Evolutionary conservation across 2,797 vertebrate genomes (phyloP).

Genomic region (Lepus oiostolus): DNA sequence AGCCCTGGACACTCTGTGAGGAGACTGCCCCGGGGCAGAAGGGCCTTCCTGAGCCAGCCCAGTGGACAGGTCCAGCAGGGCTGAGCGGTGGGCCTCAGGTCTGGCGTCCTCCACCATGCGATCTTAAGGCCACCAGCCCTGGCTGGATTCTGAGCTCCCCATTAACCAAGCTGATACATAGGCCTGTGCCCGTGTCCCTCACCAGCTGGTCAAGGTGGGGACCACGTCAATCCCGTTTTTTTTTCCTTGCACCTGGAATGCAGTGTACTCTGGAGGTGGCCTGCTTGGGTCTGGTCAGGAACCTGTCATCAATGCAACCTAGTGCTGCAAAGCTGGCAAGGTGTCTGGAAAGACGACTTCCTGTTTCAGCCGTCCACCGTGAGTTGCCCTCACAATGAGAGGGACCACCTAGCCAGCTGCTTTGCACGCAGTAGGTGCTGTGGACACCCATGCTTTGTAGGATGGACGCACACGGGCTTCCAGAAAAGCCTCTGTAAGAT

Average conservation of each 20-base stretch:
- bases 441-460: background rate
- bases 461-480: background rate
- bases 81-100: background rate
- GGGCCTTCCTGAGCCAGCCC: background rate
- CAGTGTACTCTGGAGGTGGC: background rate
- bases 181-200: background rate
- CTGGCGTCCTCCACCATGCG: background rate
- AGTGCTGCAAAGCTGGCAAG: too few species aligned
- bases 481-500: constrained; percentile 37
- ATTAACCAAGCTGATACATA: background rate
- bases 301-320: background rate
- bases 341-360: background rate
- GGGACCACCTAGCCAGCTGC: background rate
- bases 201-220: background rate
- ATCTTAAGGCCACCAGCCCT: background rate
- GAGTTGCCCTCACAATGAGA: background rate
- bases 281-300: background rate
- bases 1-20: background rate
- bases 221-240: background rate
- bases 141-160: background rate
- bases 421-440: background rate
- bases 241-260: constrained; percentile 56
- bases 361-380: background rate
- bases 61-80: background rate
- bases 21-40: background rate